Percentiles rank a stretch among this genome's conserved stretches.
Evolutionary conservation across 2,113 vertebrate genomes (phyloP).

Genomic region (Rhinopomastus cyanomelas): DNA sequence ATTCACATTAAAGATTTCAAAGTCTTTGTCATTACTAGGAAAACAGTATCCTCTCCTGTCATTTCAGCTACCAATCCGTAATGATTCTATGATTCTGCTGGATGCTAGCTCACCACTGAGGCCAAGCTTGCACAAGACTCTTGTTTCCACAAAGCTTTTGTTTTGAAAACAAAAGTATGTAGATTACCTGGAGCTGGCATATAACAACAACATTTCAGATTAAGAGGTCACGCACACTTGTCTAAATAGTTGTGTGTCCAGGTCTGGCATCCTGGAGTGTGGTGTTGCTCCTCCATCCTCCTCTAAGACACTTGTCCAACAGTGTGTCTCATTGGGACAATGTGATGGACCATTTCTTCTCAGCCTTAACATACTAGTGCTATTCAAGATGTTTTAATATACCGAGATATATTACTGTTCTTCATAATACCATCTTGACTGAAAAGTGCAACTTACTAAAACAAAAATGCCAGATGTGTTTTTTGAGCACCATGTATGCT

Average conservation of each 20-base stretch:
- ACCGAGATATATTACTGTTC: not conserved
- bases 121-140: not conserved
- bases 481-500: not conserved
- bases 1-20: not conserved
- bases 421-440: not conserved
- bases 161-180: not conserved
- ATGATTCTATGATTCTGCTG: too few relatives aligned
- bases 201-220: accelerated
- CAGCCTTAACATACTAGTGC: accelerated
- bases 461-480: not conserved
- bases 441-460: not conserved
- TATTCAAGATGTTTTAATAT: not conserved
- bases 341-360: not conserved
- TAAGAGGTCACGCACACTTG: not conserved
- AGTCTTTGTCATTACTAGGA: not conserved
- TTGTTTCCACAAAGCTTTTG: not conserved
- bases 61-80: not conserved
- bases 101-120: not conserved
- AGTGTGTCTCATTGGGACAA: not conserved
- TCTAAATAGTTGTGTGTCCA: not conserved
- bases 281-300: not conserved
- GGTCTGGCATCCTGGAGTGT: not conserved
- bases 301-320: not conserved
- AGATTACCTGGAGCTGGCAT: accelerated
- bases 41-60: not conserved